These are phyloP conservation scores for Myripristis jacobus DNA, from an alignment of 2,797 vertebrate species.

Conservation along the genomic window DNA sequence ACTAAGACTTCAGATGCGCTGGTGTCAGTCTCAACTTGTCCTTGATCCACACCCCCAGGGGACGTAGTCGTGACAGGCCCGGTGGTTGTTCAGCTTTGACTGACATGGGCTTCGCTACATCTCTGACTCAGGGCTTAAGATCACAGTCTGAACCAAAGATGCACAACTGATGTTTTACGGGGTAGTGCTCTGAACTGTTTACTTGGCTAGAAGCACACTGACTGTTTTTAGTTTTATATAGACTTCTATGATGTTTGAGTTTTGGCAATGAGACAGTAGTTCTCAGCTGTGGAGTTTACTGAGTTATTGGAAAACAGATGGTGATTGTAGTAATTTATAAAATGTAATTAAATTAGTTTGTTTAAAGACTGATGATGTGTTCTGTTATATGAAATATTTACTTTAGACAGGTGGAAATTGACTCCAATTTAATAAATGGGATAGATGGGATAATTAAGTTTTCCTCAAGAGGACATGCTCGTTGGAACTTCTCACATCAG, in stretches of 20 bases:
- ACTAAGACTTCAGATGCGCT: neutral
- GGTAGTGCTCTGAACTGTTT: slow-evolving; percentile 4
- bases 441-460: too few relatives aligned
- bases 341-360: neutral
- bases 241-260: neutral
- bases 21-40: neutral
- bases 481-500: too few relatives aligned
- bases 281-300: neutral
- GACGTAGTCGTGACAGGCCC: neutral
- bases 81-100: neutral
- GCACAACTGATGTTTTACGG: slow-evolving; percentile 1
- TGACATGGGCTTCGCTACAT: neutral
- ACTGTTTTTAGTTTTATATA: neutral
- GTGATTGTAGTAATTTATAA: neutral
- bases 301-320: neutral
- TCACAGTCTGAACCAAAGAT: neutral
- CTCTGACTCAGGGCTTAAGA: neutral
- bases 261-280: neutral
- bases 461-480: too few relatives aligned
- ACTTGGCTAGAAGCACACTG: neutral
- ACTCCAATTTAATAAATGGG: neutral
- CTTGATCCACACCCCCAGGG: neutral
- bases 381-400: slow-evolving; percentile 7
- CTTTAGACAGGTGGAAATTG: neutral
- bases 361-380: neutral